Percentiles rank a stretch among this genome's conserved stretches.
Evolutionary conservation across 2,113 vertebrate species (phyloP).

Genomic region (Megaceryle torquata): DNA sequence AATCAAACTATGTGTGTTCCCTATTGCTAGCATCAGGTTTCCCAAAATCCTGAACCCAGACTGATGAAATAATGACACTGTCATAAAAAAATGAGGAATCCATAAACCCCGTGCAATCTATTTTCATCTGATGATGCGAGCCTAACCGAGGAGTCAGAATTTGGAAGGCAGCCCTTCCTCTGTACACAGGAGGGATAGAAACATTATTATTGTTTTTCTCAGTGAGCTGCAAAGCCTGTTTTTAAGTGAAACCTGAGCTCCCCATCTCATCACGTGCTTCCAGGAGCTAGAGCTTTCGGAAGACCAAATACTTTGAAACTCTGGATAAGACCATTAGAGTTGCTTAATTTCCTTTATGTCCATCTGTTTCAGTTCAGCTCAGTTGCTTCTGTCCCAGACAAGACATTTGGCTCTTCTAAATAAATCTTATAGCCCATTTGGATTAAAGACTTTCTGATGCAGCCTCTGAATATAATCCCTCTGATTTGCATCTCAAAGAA

Average conservation of each 20-base stretch:
- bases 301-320: constrained; percentile 49
- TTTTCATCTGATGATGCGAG: background rate
- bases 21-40: background rate
- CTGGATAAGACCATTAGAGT: constrained; percentile 59
- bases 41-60: background rate
- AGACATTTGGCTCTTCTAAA: constrained; percentile 62
- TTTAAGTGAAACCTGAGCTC: constrained; percentile 52
- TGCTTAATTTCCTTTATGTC: constrained; percentile 65
- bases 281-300: constrained; percentile 34
- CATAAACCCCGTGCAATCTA: rapidly evolving
- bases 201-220: constrained; percentile 41
- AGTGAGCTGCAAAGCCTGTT: constrained; percentile 52
- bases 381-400: constrained; percentile 60
- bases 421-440: constrained; percentile 61
- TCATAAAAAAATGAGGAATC: background rate
- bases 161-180: background rate
- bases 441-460: constrained; percentile 61
- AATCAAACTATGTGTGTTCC: background rate
- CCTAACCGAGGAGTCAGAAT: background rate
- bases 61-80: background rate
- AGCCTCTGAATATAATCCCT: constrained; percentile 47
- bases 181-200: background rate
- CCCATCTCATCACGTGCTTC: constrained; percentile 2
- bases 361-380: constrained; percentile 63
- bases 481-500: constrained; percentile 66